Base-by-base conservation (phyloP, 2,888 invertebrate genomes). In the Hydriomena furcata region DNA sequence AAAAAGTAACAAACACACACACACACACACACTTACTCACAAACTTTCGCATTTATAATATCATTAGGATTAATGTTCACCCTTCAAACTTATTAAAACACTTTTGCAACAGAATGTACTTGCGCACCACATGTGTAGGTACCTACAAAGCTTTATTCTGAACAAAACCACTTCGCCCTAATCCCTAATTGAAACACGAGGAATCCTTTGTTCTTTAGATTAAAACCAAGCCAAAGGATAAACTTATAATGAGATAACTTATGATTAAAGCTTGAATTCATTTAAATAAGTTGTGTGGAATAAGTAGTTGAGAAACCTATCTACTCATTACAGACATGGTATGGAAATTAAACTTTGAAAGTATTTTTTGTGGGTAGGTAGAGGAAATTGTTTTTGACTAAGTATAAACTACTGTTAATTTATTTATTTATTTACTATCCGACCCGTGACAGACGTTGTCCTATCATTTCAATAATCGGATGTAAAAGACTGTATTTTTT, bases 171-270 rank as follows among this genome's bases (percentile, higher is more conserved):
- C 76, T 64, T 61, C 57, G 63, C 57, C 62, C 46, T 58, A 54
- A 55, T 57, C 72, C 73, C 66, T 79, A 73, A 81, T 82, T 79
- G 76, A 76, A 82, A 76, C 60, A 61, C 60, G 58, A 66, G 65
- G 73, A 69, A 74, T 73, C 79, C 80, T 79, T 82, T 80, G 77
- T 76, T 67, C 65, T 56, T 53, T 61, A 63, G 59, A 65, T 76
- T 69, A 73, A 73, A 64, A 57, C 51, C 43, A 52, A 36, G 37
- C 35, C 30, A 54, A 55, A 52, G 58, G 61, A 58, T 58, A 54
- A 57, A 55, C 32, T 63, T 63, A 55, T 65, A 60, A 59, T 59
- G 58, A 65, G 61, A 61, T 61, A 59, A 60, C 52, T 59, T 54
- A 55, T 43, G 53, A 53, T 27, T 54, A 54, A 52, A 49, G 32